phyloP scores from a whole-genome alignment of 2,888 invertebrate species.

The Lycaena phlaeas region DNA sequence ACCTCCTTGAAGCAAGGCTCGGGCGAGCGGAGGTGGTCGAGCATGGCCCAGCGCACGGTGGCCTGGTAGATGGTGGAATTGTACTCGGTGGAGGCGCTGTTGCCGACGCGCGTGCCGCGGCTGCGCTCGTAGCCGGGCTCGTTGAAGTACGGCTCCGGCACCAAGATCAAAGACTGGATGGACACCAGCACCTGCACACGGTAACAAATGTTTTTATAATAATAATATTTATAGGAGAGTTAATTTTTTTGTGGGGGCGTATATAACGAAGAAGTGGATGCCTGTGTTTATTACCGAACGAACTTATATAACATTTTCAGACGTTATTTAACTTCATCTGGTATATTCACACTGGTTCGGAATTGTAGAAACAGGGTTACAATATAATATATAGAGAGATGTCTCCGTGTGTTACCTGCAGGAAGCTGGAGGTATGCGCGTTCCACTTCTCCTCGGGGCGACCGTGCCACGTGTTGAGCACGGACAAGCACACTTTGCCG shows the following conservation, averaged over 20 bases:
- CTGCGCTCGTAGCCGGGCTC: conserved; percentile 95
- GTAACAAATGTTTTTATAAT: too few relatives aligned
- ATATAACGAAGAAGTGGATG: too few relatives aligned
- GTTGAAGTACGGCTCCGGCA: conserved; percentile 95
- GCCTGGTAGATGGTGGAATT: conserved; percentile 96
- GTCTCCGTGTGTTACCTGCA: too few relatives aligned
- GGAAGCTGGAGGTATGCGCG: conserved; percentile 93
- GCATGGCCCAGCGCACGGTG: conserved; percentile 96
- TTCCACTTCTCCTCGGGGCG: conserved; percentile 98
- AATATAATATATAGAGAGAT: too few relatives aligned
- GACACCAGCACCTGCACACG: conserved; percentile 84
- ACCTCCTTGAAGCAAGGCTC: conserved; percentile 94
- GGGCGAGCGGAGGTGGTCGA: conserved; percentile 92
- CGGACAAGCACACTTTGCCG: conserved; percentile 93
- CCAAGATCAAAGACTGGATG: conserved; percentile 92
- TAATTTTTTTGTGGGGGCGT: too few relatives aligned
- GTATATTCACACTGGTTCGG: too few relatives aligned
- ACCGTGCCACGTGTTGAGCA: conserved; percentile 97
- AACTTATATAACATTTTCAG: too few relatives aligned
- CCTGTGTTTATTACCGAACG: too few relatives aligned
- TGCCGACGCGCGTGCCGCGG: conserved; percentile 89
- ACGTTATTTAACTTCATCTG: too few relatives aligned
- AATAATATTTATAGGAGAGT: too few relatives aligned
- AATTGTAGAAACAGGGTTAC: too few relatives aligned
- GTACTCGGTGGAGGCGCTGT: conserved; percentile 92